Conservation (phyloP, 2,888 invertebrate species). For the Hoplodrina ambigua region DNA sequence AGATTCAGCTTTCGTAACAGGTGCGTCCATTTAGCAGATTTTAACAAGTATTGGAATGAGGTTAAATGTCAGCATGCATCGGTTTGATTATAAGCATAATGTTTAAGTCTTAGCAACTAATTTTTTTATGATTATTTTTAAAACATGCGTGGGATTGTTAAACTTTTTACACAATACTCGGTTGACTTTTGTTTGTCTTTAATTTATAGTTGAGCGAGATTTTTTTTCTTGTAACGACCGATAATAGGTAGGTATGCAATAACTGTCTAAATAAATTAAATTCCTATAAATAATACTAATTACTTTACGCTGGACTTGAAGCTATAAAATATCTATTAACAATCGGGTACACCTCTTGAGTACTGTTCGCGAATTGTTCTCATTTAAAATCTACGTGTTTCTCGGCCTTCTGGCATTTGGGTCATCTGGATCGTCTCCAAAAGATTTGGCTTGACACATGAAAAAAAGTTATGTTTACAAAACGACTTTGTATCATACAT, state of each 20-base stretch:
- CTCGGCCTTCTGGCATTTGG: constrained; percentile 78
- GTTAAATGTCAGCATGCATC: constrained; percentile 4
- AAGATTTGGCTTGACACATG: constrained; percentile 75
- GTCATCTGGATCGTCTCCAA: constrained; percentile 88
- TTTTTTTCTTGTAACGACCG: neutral
- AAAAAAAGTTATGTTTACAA: constrained; percentile 74
- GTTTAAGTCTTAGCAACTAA: constrained; percentile 7
- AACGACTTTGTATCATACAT: constrained; percentile 34
- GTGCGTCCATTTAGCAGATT: constrained; percentile 27
- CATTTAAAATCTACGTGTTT: constrained; percentile 75
- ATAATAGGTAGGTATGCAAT: neutral
- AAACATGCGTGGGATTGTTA: constrained; percentile 16
- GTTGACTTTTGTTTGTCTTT: constrained; percentile 14
- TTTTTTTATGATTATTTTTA: constrained; percentile 14
- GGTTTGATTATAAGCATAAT: neutral
- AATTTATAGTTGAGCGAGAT: constrained; percentile 1
- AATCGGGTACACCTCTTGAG: constrained; percentile 61
- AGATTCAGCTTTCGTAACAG: constrained; percentile 18
- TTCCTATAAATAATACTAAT: neutral
- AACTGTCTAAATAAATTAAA: neutral
- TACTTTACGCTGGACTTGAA: constrained; percentile 17
- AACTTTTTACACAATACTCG: constrained; percentile 7
- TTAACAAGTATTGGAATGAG: neutral
- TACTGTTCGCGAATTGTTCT: constrained; percentile 74
- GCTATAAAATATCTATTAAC: constrained; percentile 52